These are phyloP conservation scores for Ditylenchus dipsaci DNA, from an alignment of 1,140 invertebrate species.

Conservation along the genomic window DNA sequence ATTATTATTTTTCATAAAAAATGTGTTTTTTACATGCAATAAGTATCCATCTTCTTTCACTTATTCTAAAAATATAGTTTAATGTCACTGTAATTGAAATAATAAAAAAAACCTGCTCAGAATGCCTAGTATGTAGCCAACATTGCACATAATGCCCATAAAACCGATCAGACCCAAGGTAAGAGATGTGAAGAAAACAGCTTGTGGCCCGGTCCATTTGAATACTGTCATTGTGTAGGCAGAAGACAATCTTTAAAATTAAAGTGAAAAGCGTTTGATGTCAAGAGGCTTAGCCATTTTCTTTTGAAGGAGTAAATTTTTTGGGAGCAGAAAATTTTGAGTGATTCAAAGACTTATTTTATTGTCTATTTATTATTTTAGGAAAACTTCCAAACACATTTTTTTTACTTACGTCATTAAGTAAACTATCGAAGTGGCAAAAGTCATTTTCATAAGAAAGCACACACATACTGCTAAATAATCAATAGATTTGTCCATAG, in stretches of 20 bases:
- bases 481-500: neutral
- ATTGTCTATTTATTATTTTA: neutral
- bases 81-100: constrained; percentile 21
- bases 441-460: neutral
- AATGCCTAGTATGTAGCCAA: constrained; percentile 39
- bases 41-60: neutral
- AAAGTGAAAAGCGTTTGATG: too few species aligned
- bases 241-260: constrained; percentile 28
- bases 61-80: neutral
- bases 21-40: neutral
- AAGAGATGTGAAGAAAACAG: constrained; percentile 35
- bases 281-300: too few species aligned
- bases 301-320: too few species aligned
- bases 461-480: neutral
- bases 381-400: too few species aligned
- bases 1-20: neutral
- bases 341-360: neutral
- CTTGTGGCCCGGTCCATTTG: constrained; percentile 28
- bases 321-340: too few species aligned
- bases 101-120: neutral
- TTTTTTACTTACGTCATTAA: too few species aligned
- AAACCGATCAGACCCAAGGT: constrained; percentile 41
- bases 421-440: too few species aligned
- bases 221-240: constrained; percentile 45
- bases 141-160: constrained; percentile 34